Evolutionary conservation across 2,888 invertebrate species (phyloP).

Genomic region (Tyria jacobaeae): DNA sequence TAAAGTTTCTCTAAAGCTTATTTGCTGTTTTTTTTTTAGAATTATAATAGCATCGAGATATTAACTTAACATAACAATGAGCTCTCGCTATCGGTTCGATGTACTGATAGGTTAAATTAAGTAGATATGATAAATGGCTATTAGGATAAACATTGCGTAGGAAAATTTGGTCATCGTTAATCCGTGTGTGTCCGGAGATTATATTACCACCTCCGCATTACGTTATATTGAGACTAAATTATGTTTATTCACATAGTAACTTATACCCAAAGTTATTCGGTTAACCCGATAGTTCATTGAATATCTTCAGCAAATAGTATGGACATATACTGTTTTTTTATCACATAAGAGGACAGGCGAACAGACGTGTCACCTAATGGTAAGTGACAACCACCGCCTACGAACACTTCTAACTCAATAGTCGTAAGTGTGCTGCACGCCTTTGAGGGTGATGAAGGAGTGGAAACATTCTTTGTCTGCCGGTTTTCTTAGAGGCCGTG

Average conservation of each 20-base stretch:
- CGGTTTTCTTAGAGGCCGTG: no score
- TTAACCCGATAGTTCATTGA: background rate
- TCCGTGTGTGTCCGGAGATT: constrained; percentile 35
- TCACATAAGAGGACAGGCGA: no score
- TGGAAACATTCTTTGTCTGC: no score
- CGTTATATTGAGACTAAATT: background rate
- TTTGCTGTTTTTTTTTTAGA: background rate
- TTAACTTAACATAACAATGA: constrained; percentile 47
- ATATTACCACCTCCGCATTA: background rate
- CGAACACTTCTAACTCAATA: no score
- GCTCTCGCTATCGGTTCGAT: constrained; percentile 39
- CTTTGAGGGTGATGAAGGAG: no score
- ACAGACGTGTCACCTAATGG: no score
- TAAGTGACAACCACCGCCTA: no score
- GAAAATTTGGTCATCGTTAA: constrained; percentile 42
- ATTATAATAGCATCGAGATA: constrained; percentile 23
- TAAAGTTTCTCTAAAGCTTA: background rate
- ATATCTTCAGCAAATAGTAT: no score
- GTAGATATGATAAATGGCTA: constrained; percentile 44
- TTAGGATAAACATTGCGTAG: constrained; percentile 34
- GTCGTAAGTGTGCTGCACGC: no score
- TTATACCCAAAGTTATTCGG: background rate
- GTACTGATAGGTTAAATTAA: constrained; percentile 41
- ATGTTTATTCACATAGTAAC: background rate
- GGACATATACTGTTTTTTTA: no score